Conservation (phyloP, 2,113 vertebrate genomes). For the Solenodon paradoxus region DNA sequence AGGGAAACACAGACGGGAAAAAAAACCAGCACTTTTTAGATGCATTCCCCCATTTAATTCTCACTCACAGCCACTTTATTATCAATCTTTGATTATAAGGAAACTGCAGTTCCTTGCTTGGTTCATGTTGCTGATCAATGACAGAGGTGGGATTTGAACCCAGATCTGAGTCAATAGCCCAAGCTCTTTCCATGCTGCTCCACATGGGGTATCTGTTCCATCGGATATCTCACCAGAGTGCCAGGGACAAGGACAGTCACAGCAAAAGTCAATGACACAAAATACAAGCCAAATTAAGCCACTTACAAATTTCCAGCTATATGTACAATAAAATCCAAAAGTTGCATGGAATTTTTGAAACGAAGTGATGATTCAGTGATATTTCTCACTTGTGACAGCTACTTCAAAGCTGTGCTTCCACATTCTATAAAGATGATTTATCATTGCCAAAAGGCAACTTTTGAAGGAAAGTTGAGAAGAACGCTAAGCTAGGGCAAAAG, state of each 20-base stretch:
- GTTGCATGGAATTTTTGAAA: not conserved
- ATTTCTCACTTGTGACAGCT: not conserved
- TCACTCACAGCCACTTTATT: not conserved
- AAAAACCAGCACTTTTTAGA: too few species aligned
- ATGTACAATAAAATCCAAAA: not conserved
- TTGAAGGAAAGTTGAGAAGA: not conserved
- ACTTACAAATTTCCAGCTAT: not conserved
- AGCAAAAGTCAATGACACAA: not conserved
- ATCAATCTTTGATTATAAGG: not conserved
- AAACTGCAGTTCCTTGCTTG: not conserved
- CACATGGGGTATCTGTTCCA: not conserved
- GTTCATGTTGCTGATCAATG: not conserved
- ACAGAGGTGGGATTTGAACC: not conserved
- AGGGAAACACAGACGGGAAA: not conserved
- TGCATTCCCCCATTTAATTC: too few species aligned
- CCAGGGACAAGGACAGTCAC: not conserved
- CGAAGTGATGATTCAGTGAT: not conserved
- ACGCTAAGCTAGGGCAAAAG: not conserved
- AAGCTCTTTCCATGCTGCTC: not conserved
- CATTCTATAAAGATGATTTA: not conserved
- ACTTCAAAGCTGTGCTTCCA: not conserved
- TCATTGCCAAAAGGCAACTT: not conserved
- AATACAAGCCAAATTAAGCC: not conserved
- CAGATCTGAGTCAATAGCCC: not conserved
- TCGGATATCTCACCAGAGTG: not conserved